Conservation (phyloP, 2,797 vertebrate genomes). For the Poeciliopsis gracilis region DNA sequence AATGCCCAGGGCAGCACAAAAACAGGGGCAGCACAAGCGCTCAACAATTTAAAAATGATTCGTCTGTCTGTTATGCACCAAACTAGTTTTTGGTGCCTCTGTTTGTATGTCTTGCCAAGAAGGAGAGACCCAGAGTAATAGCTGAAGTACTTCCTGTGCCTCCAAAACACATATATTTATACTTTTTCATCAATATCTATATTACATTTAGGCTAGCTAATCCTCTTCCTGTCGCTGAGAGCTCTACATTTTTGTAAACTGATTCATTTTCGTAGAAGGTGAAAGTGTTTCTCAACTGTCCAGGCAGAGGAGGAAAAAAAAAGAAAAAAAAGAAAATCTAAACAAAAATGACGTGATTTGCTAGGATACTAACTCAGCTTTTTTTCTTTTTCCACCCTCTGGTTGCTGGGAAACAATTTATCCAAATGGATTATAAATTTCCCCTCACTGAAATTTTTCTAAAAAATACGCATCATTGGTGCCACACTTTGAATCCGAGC, state of each 20-base stretch:
- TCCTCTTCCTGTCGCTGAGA: neutral
- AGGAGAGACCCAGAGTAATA: neutral
- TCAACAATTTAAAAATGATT: neutral
- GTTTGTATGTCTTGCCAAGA: neutral
- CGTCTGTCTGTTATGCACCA: neutral
- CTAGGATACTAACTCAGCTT: neutral
- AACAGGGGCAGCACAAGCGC: neutral
- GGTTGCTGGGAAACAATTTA: neutral
- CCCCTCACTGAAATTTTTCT: neutral
- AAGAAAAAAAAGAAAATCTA: neutral
- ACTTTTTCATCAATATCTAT: neutral
- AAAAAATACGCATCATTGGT: neutral
- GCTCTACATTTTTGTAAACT: neutral
- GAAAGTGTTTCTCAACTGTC: neutral
- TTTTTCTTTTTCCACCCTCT: too few species aligned
- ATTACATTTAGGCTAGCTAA: neutral
- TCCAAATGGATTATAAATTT: neutral
- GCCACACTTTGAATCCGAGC: neutral
- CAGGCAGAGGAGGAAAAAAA: neutral
- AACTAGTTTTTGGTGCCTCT: neutral
- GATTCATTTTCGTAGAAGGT: neutral
- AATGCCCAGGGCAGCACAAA: neutral
- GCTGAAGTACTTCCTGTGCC: neutral
- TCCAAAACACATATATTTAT: neutral
- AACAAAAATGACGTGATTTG: neutral